These are phyloP conservation scores for Boulengeromyrus knoepffleri DNA, from an alignment of 2,113 vertebrate species.

Conservation along the genomic window DNA sequence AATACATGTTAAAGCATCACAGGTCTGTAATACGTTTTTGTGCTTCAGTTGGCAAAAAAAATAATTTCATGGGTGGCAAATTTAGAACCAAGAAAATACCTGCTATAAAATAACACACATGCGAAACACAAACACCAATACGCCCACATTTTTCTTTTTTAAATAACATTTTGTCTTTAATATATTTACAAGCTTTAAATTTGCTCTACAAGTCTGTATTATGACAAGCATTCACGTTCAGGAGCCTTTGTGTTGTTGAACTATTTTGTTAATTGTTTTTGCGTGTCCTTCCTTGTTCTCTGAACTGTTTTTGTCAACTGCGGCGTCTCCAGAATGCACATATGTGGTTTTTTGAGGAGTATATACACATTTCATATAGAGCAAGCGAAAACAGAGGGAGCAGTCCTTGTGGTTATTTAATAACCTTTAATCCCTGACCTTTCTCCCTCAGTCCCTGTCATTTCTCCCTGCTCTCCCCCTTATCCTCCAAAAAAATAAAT, in stretches of 20 bases:
- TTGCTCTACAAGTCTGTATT: constrained; percentile 80
- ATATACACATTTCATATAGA: constrained; percentile 64
- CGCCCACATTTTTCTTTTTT: constrained; percentile 51
- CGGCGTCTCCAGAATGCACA: constrained; percentile 52
- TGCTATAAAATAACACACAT: not conserved
- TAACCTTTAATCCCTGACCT: constrained; percentile 47
- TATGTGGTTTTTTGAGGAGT: constrained; percentile 56
- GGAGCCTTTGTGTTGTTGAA: constrained; percentile 50
- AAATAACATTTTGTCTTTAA: constrained; percentile 81
- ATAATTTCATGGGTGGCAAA: not conserved
- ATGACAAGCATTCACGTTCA: constrained; percentile 73
- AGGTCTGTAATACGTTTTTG: not conserved
- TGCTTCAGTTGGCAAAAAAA: not conserved
- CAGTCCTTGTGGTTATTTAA: constrained; percentile 44
- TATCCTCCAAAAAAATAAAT: constrained; percentile 55
- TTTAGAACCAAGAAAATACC: not conserved
- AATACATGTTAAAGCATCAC: not conserved
- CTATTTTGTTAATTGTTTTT: constrained; percentile 34
- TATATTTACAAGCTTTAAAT: constrained; percentile 97
- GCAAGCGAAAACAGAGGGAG: constrained; percentile 77
- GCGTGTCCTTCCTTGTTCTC: constrained; percentile 12
- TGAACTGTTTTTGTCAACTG: constrained; percentile 42
- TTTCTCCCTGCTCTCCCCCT: constrained; percentile 43
- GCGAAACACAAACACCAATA: constrained; percentile 34
- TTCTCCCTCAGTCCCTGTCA: constrained; percentile 36